Conservation (phyloP, 2,113 vertebrate species). For the Spea multiplicata region DNA sequence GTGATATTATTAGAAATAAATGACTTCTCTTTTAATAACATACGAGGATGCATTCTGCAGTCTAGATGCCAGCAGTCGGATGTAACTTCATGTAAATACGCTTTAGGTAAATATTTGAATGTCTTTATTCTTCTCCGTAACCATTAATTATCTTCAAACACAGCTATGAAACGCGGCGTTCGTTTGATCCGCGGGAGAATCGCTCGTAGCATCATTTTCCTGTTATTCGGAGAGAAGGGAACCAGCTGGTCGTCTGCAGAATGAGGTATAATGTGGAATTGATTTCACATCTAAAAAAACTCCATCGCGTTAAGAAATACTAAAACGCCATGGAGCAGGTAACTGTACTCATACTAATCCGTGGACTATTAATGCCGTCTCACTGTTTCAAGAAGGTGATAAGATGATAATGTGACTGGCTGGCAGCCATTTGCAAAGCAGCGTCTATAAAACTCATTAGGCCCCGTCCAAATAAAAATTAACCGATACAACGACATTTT, state of each 20-base stretch:
- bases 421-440: too few relatives aligned
- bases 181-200: conserved; percentile 6
- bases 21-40: too few relatives aligned
- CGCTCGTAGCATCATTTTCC: conserved; percentile 8
- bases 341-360: neutral
- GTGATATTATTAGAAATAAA: too few relatives aligned
- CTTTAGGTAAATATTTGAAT: conserved; percentile 7
- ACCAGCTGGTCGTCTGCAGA: neutral
- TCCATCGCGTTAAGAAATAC: conserved; percentile 1
- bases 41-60: too few relatives aligned
- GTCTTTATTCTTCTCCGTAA: neutral
- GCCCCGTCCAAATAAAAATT: too few relatives aligned
- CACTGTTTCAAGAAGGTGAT: too few relatives aligned
- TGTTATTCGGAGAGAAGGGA: neutral
- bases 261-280: conserved; percentile 11
- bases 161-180: neutral
- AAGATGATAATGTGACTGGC: too few relatives aligned
- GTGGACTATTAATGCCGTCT: neutral
- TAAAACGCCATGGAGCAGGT: neutral
- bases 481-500: too few relatives aligned
- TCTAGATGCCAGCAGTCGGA: too few relatives aligned
- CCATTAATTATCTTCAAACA: conserved; percentile 21
- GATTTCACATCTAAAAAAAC: conserved; percentile 5
- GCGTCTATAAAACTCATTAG: too few relatives aligned
- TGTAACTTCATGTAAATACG: neutral